phyloP scores from a whole-genome alignment of 2,888 invertebrate species.

The Himalopsyche kuldschensis region DNA sequence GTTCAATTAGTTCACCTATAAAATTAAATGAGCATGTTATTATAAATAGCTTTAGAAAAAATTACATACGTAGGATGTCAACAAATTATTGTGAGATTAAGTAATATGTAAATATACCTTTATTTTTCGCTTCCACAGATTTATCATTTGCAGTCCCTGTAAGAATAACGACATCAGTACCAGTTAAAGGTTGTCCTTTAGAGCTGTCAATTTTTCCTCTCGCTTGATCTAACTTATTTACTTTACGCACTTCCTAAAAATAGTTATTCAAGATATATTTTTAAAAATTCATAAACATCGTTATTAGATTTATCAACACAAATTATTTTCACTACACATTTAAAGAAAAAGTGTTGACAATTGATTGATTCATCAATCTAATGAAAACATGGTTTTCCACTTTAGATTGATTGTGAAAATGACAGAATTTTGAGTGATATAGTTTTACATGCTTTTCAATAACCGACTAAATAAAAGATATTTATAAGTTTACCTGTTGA shows the following conservation, averaged over 20 bases:
- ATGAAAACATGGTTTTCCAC: too few relatives aligned
- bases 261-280: not conserved
- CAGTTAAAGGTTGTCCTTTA: slow-evolving; percentile 54
- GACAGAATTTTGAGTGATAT: too few relatives aligned
- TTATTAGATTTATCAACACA: too few relatives aligned
- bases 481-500: slow-evolving; percentile 54
- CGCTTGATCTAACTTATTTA: slow-evolving; percentile 70
- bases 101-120: slow-evolving; percentile 46
- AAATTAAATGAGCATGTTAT: not conserved
- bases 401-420: not conserved
- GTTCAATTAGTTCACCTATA: slow-evolving; percentile 96
- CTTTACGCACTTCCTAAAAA: slow-evolving; percentile 75
- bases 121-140: slow-evolving; percentile 72
- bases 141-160: slow-evolving; percentile 85
- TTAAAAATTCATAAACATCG: not conserved
- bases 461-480: not conserved
- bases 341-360: not conserved
- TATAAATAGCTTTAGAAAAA: not conserved
- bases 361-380: not conserved
- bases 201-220: slow-evolving; percentile 55
- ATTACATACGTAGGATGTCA: not conserved
- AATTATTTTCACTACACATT: not conserved
- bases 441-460: too few relatives aligned
- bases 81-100: not conserved
- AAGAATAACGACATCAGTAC: slow-evolving; percentile 72